Evolutionary conservation across 1,140 invertebrate species (phyloP), one percentile per base, ranked within the genome.

Genomic region (Globodera ellingtonae): DNA sequence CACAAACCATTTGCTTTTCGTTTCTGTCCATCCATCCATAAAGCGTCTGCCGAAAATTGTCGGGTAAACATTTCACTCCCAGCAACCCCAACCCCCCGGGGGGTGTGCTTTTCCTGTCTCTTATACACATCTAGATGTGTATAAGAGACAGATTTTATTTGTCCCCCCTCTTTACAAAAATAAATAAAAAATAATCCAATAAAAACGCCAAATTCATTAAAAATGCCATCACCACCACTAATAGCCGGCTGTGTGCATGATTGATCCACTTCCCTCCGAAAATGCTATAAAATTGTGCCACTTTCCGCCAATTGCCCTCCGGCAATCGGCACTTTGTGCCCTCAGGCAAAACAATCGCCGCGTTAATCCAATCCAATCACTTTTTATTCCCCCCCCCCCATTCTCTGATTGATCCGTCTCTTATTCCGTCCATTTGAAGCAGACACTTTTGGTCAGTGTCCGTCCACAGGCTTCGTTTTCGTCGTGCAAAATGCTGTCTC

Each of bases 1-100:
- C 47, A 75, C 47, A 75, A 24, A 2, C 50, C 59, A 56, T n/a
- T 13, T 66, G 8, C 62, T 75, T 21, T 44, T 76, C n/a, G 50
- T 76, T 66, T 76, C 46, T 65, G 52, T 21, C 66, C 18, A 18
- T n/a, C 10, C 13, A 18, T 62, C 18, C 35, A 35, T 35, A 35
- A 35, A 35, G 35, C 35, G 35, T 2, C 3, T 62, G 5, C 13
- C 56, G 10, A 62, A 35, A 62, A n/a, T 62, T 13, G 15, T 62
- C 56, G 56, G 1, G 56, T 62, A 62, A 62, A 62, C 56, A 62
- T 62, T 62, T 18, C 56, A 18, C 56, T 24, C 24, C 24, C 24
- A 24, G 24, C 24, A 24, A 18, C 56, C 18, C 56, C 56, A 18
- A 1, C 35, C 35, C 35, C 35, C 35, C 35, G 50, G 50, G 50